Percentiles rank a stretch among this genome's conserved stretches.
phyloP scores from a whole-genome alignment of 92 coral and sea anemone species.

The Actinernus sp. region DNA sequence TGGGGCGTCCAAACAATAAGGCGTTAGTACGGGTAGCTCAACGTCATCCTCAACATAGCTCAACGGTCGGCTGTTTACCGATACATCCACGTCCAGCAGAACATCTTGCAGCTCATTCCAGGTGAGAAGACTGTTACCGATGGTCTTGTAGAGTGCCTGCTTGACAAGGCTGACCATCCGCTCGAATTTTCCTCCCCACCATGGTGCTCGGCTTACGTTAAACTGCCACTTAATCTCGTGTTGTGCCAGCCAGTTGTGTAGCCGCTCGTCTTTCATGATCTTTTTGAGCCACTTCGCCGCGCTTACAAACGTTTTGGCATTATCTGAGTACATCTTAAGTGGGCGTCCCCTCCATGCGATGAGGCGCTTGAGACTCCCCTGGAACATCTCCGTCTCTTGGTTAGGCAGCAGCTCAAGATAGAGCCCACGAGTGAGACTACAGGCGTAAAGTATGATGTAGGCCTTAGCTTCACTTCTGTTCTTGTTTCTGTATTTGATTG shows the following conservation, averaged over 20 bases:
- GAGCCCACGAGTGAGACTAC: slow-evolving; percentile 17
- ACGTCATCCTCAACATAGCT: slow-evolving; percentile 3
- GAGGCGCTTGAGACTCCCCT: slow-evolving; percentile 7
- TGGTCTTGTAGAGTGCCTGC: background rate
- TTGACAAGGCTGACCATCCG: slow-evolving; percentile 22
- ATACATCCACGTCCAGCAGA: background rate
- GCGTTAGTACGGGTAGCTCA: background rate
- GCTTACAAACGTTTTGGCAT: background rate
- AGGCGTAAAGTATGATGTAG: slow-evolving; percentile 12
- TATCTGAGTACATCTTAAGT: background rate
- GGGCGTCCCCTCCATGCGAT: slow-evolving; percentile 8
- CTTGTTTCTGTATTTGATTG: slow-evolving; percentile 9
- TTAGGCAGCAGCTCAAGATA: slow-evolving; percentile 21
- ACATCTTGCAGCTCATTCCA: background rate
- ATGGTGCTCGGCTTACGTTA: slow-evolving; percentile 8
- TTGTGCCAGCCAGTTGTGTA: background rate
- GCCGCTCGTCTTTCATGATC: background rate
- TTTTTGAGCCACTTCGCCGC: background rate
- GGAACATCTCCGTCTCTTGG: slow-evolving; percentile 16
- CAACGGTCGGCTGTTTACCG: background rate
- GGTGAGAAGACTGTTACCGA: background rate
- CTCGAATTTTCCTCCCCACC: slow-evolving; percentile 31
- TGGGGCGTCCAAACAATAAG: background rate
- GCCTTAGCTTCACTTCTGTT: slow-evolving; percentile 25
- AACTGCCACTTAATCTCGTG: slow-evolving; percentile 2